phyloP scores from a whole-genome alignment of 2,113 vertebrate species.

The Parotia lawesii region DNA sequence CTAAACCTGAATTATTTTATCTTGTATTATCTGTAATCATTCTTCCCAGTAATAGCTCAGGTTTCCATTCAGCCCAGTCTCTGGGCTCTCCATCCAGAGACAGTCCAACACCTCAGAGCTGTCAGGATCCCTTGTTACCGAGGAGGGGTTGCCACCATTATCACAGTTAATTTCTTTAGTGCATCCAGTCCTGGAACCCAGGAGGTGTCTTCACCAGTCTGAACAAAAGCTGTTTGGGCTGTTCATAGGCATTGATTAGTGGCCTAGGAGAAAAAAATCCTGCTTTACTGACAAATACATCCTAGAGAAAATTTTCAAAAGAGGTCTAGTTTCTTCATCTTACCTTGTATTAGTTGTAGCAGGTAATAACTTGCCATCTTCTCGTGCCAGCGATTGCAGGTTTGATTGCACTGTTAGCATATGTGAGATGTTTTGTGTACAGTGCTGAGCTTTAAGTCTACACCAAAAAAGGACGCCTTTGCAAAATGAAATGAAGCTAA shows the following conservation, averaged over 20 bases:
- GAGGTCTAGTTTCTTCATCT: neutral
- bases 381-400: neutral
- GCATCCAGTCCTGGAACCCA: neutral
- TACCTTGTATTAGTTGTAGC: neutral
- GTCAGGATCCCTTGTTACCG: neutral
- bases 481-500: neutral
- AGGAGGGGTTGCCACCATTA: neutral
- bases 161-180: neutral
- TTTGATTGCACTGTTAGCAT: neutral
- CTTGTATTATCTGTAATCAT: neutral
- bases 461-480: neutral
- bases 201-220: neutral
- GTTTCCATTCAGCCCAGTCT: neutral
- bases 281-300: neutral
- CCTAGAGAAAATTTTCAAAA: neutral
- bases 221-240: neutral
- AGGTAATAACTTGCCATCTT: neutral
- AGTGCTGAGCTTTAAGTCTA: neutral
- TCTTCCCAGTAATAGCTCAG: neutral
- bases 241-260: neutral
- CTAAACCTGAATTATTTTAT: slow-evolving; percentile 15
- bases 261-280: neutral
- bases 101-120: neutral
- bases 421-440: neutral
- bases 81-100: neutral